Evolutionary conservation across 1,140 invertebrate genomes (phyloP), one percentile per base, ranked within the genome.

Genomic region (Macrostomum lignano): DNA sequence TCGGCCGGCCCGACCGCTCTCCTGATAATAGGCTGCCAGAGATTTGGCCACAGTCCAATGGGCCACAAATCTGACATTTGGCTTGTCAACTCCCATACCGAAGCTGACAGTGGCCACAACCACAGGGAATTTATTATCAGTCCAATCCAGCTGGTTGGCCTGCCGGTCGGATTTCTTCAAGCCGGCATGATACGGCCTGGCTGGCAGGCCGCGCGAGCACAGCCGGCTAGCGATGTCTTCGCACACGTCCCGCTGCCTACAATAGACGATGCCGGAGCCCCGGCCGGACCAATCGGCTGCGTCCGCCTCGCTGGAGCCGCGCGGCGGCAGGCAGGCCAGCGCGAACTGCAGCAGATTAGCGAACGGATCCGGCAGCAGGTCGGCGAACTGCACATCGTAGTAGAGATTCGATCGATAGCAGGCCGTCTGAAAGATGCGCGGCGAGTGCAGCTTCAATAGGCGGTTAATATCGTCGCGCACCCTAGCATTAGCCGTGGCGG

Each of bases 341-440:
- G 71, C 64, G 62, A 74, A 78, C 7, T 65, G 52, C 36, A 65
- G 65, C 33, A 84, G 58, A 55, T 84, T 70, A 22, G 66, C 62
- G 45, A 69, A 71, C 38, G 73, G 68, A 57, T 79, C 23, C 17
- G n/a, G 31, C 1, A 81, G 53, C 11, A 67, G 61, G 46, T 81
- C 76, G 50, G 74, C 73, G 56, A 72, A 78, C n/a, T 55, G 44
- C 14, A 73, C 62, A 45, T 73, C 70, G 48, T 72, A 73, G 47
- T 57, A 70, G 3, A 73, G 45, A 55, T 73, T 73, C 20, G 58
- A 41, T 25, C 70, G 55, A 48, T 70, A 73, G 40, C 63, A 65
- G n/a, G 65, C 58, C 9, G 51, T 56, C 45, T 66, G 67, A 44
- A 70, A 71, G 28, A 47, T 61, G 9, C 11, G n/a, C 6, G 21